A percentile compares a stretch with the other conserved stretches of the same genome.
Conservation (phyloP, 92 coral and sea anemone genomes). For the Nematostella vectensis region DNA sequence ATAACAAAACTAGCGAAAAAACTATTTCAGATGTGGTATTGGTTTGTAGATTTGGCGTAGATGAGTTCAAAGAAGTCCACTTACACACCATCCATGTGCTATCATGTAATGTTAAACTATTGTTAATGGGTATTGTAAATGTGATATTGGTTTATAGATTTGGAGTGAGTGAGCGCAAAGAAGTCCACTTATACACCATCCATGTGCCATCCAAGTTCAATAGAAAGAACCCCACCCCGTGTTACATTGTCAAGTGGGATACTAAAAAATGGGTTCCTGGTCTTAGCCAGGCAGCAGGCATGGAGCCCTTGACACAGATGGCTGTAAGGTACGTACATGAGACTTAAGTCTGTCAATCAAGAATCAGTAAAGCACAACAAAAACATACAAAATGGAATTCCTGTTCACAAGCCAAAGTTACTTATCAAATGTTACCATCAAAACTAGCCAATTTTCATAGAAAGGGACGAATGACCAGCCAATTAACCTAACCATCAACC, state of each 20-base stretch:
- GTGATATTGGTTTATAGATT: too few species aligned
- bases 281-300: slow-evolving; percentile 75
- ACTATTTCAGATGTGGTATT: too few species aligned
- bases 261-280: slow-evolving; percentile 89
- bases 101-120: slow-evolving; percentile 72
- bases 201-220: slow-evolving; percentile 93
- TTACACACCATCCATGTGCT: slow-evolving; percentile 91
- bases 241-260: slow-evolving; percentile 92
- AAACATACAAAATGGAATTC: neutral
- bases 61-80: slow-evolving; percentile 59
- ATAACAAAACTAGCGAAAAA: too few species aligned
- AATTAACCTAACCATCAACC: too few species aligned
- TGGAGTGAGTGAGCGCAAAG: slow-evolving; percentile 63
- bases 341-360: neutral
- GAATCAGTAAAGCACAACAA: neutral
- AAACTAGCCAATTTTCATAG: too few species aligned
- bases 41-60: slow-evolving; percentile 69
- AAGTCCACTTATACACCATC: slow-evolving; percentile 68
- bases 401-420: too few species aligned
- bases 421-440: too few species aligned
- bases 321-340: slow-evolving; percentile 87
- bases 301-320: slow-evolving; percentile 96
- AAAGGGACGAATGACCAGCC: too few species aligned
- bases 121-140: too few species aligned
- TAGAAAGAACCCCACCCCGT: slow-evolving; percentile 80